Percentiles rank a stretch among this genome's conserved stretches.
phyloP scores from a whole-genome alignment of 2,797 vertebrate genomes.

The Crenuchus spilurus region DNA sequence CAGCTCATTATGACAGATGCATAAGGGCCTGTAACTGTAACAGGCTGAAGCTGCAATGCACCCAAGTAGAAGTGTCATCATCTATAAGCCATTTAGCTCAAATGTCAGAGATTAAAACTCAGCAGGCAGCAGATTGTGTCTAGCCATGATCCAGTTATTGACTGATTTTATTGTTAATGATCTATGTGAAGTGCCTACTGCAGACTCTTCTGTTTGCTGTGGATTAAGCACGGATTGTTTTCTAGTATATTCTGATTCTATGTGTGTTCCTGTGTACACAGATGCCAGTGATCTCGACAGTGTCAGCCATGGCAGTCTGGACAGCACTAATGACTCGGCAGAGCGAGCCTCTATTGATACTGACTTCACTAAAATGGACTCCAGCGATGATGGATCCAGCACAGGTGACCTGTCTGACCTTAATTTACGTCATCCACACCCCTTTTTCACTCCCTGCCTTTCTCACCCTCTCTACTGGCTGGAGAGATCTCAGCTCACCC shows the following conservation, averaged over 20 bases:
- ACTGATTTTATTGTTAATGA: slow-evolving; percentile 11
- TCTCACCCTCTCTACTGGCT: slow-evolving; percentile 15
- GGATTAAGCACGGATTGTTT: background rate
- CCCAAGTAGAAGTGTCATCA: background rate
- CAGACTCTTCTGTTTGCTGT: background rate
- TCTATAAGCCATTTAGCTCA: background rate
- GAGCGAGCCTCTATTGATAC: slow-evolving; percentile 83
- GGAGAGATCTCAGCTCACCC: slow-evolving; percentile 33
- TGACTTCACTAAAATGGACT: slow-evolving; percentile 86
- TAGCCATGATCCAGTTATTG: background rate
- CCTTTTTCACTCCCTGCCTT: slow-evolving; percentile 30
- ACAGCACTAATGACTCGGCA: slow-evolving; percentile 84
- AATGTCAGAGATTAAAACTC: background rate
- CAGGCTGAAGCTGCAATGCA: slow-evolving; percentile 19
- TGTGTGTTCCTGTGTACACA: slow-evolving; percentile 70
- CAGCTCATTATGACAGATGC: slow-evolving; percentile 50
- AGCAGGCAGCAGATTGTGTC: background rate
- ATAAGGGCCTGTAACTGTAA: slow-evolving; percentile 27
- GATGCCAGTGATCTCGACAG: slow-evolving; percentile 88
- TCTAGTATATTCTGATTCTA: slow-evolving; percentile 40
- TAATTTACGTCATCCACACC: slow-evolving; percentile 1
- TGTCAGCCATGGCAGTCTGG: slow-evolving; percentile 87
- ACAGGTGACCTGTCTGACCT: slow-evolving; percentile 72
- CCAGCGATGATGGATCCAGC: slow-evolving; percentile 86
- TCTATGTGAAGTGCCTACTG: background rate